Percentiles rank a stretch among this genome's conserved stretches.
Evolutionary conservation across 30 jellyfish, hydroid and myxozoan species (phyloP).

Genomic region (Chrysaora quinquecirrha): DNA sequence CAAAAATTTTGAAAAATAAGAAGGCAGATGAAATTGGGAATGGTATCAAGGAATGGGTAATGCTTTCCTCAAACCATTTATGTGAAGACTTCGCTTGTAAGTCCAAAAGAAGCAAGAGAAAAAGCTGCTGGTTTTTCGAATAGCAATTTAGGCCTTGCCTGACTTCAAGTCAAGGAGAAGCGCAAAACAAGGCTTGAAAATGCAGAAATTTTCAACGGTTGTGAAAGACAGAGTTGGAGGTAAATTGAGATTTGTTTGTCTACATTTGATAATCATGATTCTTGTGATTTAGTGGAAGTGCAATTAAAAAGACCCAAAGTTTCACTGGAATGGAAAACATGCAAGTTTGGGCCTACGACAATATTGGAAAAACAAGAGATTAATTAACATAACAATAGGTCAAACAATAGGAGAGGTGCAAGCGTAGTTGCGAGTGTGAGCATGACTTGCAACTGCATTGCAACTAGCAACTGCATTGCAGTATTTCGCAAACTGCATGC

Average conservation of each 20-base stretch:
- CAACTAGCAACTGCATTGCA: not conserved
- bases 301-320: not conserved
- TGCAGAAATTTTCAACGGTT: constrained; percentile 68
- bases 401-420: no score
- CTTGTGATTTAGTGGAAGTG: not conserved
- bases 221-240: constrained; percentile 82
- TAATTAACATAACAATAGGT: no score
- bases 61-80: no score
- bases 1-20: no score
- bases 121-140: no score
- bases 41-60: no score
- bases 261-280: not conserved
- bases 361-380: not conserved
- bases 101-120: no score
- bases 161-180: no score
- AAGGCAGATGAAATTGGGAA: no score
- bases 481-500: not conserved
- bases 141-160: no score
- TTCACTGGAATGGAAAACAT: not conserved
- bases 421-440: no score
- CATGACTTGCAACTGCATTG: not conserved
- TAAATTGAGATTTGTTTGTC: not conserved
- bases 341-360: not conserved
- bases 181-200: not conserved
- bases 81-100: no score